These are phyloP conservation scores for Macroramphosus scolopax DNA, from an alignment of 2,797 vertebrate species.

Conservation along the genomic window DNA sequence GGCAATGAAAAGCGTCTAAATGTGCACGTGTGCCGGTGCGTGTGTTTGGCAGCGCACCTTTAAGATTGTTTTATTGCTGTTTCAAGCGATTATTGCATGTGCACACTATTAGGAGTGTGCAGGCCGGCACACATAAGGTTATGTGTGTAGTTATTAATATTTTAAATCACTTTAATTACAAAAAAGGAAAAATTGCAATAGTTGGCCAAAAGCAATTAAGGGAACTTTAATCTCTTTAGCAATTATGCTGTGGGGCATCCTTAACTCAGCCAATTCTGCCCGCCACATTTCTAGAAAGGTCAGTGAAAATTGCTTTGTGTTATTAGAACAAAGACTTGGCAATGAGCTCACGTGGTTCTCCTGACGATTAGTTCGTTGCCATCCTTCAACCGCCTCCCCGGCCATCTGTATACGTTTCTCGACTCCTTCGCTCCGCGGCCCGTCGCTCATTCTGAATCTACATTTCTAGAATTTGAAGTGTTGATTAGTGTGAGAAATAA, in stretches of 20 bases:
- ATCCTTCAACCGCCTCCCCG: conserved; percentile 59
- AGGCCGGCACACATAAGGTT: conserved; percentile 14
- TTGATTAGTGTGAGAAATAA: conserved; percentile 67
- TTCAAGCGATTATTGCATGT: conserved; percentile 16
- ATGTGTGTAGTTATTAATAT: conserved; percentile 87
- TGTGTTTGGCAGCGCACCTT: conserved; percentile 23
- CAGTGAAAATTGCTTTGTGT: conserved; percentile 87
- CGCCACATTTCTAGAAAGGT: conserved; percentile 84
- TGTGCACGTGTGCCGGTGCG: conserved; percentile 11
- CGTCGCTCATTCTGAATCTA: conserved; percentile 35
- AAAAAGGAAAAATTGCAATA: conserved; percentile 91
- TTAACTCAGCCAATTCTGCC: conserved; percentile 85
- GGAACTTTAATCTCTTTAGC: conserved; percentile 93
- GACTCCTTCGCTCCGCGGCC: no score
- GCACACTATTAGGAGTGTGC: conserved; percentile 14
- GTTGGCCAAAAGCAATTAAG: conserved; percentile 97
- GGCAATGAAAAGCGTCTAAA: conserved; percentile 22
- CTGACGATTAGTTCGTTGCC: conserved; percentile 53
- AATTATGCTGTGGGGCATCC: conserved; percentile 96
- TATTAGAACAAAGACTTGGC: conserved; percentile 82
- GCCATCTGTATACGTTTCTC: conserved; percentile 66
- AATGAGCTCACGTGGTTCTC: conserved; percentile 63
- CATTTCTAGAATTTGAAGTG: conserved; percentile 44
- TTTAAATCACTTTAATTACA: conserved; percentile 97
- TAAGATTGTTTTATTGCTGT: conserved; percentile 41